phyloP scores from a whole-genome alignment of 2,888 invertebrate species.

The Dascillus cervinus region DNA sequence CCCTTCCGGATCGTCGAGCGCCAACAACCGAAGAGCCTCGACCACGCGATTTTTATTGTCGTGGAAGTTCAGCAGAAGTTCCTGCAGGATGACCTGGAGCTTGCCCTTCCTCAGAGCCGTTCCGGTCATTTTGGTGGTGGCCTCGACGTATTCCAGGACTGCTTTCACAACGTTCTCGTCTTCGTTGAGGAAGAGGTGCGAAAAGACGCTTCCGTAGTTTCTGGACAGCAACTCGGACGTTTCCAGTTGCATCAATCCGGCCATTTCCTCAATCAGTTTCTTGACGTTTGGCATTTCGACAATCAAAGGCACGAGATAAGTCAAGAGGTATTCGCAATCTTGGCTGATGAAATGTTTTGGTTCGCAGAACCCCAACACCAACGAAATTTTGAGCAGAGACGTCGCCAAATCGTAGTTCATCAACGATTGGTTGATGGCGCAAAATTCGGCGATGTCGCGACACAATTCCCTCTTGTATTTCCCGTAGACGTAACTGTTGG shows the following conservation, averaged over 20 bases:
- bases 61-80: constrained; percentile 57
- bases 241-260: constrained; percentile 50
- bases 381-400: constrained; percentile 53
- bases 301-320: constrained; percentile 53
- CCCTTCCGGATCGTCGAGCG: constrained; percentile 48
- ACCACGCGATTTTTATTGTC: constrained; percentile 54
- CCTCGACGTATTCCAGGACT: constrained; percentile 56
- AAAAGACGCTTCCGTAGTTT: constrained; percentile 63
- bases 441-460: constrained; percentile 48
- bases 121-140: constrained; percentile 49
- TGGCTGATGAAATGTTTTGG: constrained; percentile 62
- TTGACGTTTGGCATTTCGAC: constrained; percentile 50
- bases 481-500: constrained; percentile 52
- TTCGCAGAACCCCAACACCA: constrained; percentile 61
- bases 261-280: constrained; percentile 57
- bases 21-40: constrained; percentile 50
- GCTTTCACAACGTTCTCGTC: constrained; percentile 49
- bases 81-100: constrained; percentile 56
- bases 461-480: constrained; percentile 57
- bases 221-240: constrained; percentile 54
- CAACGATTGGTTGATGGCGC: constrained; percentile 50
- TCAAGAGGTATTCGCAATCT: constrained; percentile 61
- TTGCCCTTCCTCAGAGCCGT: constrained; percentile 56
- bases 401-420: constrained; percentile 51
- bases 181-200: constrained; percentile 61